Evolutionary conservation across 2,888 invertebrate species (phyloP), one percentile per base, ranked within the genome.

Genomic region (Agrotis puta): DNA sequence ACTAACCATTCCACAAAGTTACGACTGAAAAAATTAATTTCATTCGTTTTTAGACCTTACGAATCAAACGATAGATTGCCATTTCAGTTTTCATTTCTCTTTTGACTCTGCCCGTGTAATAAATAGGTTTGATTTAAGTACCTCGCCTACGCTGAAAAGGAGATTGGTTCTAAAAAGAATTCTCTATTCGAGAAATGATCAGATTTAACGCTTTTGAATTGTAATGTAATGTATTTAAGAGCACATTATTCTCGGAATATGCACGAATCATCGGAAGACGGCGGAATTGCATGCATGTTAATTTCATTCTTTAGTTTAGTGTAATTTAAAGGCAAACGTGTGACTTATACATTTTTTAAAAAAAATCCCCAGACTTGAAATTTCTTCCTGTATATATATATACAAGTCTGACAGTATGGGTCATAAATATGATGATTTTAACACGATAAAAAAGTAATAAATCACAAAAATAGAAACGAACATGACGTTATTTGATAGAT

Each of bases 161-260:
- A 64, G 59, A 76, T 70, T 39, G 75, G 64, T 75, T 64, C 33
- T 27, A 24, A 76, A 75, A 69, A 74, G 39, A 51, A 27, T 68
- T 58, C 6, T 58, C 50, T 39, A 14, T 59, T 50, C 59, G 24
- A 48, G 51, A 62, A 57, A 57, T 65, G 5, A 20, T n/a, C n/a
- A 33, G 51, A 24, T 58, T 66, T 20, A 58, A 73, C 6, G 18
- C 18, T 47, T 58, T 45, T 1, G 13, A 20, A 20, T 66, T 18
- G 18, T 53, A 74, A 74, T 65, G 18, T 27, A 74, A 74, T 65
- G 20, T 54, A 13, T 56, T 22, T 14, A 14, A 33, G 1, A 20
- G 5, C 56, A 56, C n/a, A 6, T 33, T 33, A n/a, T 14, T 27
- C 27, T n/a, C 2, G 27, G 27, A 18, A 51, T 4, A 51, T 51